Evolutionary conservation across 2,113 vertebrate genomes (phyloP).

Genomic region (Nothobranchius furzeri): DNA sequence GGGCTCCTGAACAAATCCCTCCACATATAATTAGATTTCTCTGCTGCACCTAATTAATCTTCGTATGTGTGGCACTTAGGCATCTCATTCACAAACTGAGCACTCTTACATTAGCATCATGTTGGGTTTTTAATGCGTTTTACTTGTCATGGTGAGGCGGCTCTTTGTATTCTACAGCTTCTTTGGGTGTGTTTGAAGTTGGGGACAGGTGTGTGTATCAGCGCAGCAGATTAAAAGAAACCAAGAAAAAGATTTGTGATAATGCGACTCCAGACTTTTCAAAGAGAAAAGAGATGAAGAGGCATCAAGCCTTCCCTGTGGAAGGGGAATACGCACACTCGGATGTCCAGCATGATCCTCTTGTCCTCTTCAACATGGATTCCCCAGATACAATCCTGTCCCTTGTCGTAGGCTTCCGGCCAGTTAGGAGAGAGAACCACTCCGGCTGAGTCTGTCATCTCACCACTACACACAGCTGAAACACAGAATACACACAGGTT

Average conservation of each 20-base stretch:
- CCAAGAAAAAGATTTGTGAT: neutral
- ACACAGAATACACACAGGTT: conserved; percentile 15
- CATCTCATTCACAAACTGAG: conserved; percentile 63
- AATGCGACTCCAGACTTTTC: neutral
- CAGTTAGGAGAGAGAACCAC: conserved; percentile 97
- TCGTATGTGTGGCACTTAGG: conserved; percentile 51
- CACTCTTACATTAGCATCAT: conserved; percentile 48
- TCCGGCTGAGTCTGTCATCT: conserved; percentile 89
- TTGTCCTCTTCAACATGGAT: conserved; percentile 98
- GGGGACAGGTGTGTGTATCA: neutral
- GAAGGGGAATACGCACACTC: conserved; percentile 76
- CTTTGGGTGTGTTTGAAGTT: neutral
- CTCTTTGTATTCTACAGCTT: neutral
- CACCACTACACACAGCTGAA: conserved; percentile 95
- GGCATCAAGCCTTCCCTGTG: neutral
- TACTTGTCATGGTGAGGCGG: neutral
- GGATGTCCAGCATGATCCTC: conserved; percentile 92
- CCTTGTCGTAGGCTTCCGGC: conserved; percentile 93
- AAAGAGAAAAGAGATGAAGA: no score
- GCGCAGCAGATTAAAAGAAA: no score
- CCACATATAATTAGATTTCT: conserved; percentile 63
- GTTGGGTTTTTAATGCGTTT: conserved; percentile 42
- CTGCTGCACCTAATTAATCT: conserved; percentile 74
- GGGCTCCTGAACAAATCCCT: conserved; percentile 32
- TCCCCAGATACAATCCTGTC: conserved; percentile 99